Conservation (phyloP, 2,888 invertebrate genomes). For the Drepana falcataria region DNA sequence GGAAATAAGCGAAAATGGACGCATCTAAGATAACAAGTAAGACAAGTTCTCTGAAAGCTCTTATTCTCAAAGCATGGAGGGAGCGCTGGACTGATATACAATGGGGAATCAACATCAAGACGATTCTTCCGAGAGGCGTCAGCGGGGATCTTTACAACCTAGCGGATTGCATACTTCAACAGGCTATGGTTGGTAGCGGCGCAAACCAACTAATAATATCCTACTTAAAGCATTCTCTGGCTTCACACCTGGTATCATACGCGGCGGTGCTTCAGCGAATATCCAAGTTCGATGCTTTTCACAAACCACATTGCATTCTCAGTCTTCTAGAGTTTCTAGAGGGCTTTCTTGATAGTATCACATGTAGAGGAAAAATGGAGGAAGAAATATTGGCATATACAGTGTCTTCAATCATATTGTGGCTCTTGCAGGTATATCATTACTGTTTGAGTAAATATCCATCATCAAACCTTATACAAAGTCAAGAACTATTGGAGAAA, state of each 20-base stretch:
- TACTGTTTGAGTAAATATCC: slow-evolving; percentile 69
- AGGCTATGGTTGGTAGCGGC: slow-evolving; percentile 94
- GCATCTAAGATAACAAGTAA: slow-evolving; percentile 88
- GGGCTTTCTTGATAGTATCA: slow-evolving; percentile 80
- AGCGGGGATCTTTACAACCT: slow-evolving; percentile 96
- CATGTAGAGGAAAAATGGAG: slow-evolving; percentile 90
- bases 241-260: slow-evolving; percentile 93
- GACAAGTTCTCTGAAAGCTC: slow-evolving; percentile 88
- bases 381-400: slow-evolving; percentile 91
- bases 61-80: slow-evolving; percentile 93
- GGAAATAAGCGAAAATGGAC: slow-evolving; percentile 79
- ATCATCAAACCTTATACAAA: slow-evolving; percentile 67
- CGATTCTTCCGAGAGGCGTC: slow-evolving; percentile 92
- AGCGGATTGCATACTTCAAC: slow-evolving; percentile 95
- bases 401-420: slow-evolving; percentile 88
- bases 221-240: slow-evolving; percentile 94
- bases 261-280: slow-evolving; percentile 93
- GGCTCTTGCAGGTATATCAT: slow-evolving; percentile 88
- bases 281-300: slow-evolving; percentile 91
- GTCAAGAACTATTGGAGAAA: slow-evolving; percentile 83
- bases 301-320: slow-evolving; percentile 92
- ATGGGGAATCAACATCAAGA: slow-evolving; percentile 97
- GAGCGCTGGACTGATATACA: slow-evolving; percentile 97
- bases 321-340: slow-evolving; percentile 92
- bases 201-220: slow-evolving; percentile 95